Evolutionary conservation across 2,113 vertebrate species (phyloP).

Genomic region (Mus pahari): DNA sequence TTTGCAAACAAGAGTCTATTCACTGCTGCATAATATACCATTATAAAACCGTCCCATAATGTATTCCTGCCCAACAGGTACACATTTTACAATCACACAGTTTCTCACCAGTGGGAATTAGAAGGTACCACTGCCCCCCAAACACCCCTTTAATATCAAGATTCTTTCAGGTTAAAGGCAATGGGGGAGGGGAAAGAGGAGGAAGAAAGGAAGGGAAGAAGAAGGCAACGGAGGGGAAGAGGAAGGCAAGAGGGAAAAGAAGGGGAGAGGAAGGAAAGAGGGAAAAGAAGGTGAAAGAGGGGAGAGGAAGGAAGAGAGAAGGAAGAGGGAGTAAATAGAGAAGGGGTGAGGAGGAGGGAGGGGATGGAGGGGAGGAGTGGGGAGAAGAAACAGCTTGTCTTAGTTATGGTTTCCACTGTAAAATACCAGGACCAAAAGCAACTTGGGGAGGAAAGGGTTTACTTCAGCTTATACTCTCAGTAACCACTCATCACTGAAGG

Average conservation of each 20-base stretch:
- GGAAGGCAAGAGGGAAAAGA: not conserved
- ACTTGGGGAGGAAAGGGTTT: not conserved
- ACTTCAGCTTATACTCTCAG: not conserved
- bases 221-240: too few relatives aligned
- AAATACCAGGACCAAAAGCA: not conserved
- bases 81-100: not conserved
- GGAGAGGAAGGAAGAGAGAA: not conserved
- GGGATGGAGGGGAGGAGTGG: too few relatives aligned
- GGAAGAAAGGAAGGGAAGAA: not conserved
- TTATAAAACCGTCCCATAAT: not conserved
- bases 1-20: slow-evolving; percentile 41
- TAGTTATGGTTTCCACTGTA: not conserved
- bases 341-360: not conserved
- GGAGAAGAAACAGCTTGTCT: not conserved
- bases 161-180: not conserved
- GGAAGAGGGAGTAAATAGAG: fast-evolving
- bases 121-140: not conserved
- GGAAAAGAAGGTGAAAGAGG: not conserved
- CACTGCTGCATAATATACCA: not conserved
- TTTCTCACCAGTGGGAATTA: not conserved
- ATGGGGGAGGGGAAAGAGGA: not conserved
- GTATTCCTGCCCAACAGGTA: not conserved
- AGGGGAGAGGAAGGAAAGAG: too few relatives aligned
- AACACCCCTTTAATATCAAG: not conserved
- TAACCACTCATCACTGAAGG: not conserved